Base-by-base conservation (phyloP, 2,113 vertebrate species). In the Gopherus flavomarginatus region DNA sequence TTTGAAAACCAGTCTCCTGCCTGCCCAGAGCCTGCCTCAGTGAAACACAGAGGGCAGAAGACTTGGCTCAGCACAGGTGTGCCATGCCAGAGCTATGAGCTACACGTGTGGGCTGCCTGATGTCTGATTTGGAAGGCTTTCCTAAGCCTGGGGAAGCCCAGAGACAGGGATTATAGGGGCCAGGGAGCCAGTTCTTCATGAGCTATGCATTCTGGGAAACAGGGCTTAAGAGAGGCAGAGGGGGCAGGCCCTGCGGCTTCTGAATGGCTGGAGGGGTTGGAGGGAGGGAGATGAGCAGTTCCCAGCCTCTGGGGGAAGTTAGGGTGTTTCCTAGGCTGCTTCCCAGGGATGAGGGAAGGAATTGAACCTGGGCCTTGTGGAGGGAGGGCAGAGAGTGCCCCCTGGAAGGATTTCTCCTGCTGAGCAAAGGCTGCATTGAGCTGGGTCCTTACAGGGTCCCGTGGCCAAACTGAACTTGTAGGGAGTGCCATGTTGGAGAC, bases 71-170 rank as follows among this genome's bases (percentile, higher is more conserved):
- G 38, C 0, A 14, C 79, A 0, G 2, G 17, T 54, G 59, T 82
- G 93, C 85, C 80, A 96, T 89, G 91, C 90, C 93, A 93, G 59
- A 89, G 81, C 93, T 95, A 95, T 94, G 59, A 96, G 90, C 88
- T 94, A 80, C 96, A 94, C 90, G 56, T 56, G 88, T 69, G 1
- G 3, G 77, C 93, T 96, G 96, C 90, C 35, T 86, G 62, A 21
- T 42, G 24, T 85, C 90, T 80, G 27, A 89, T 89, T 92, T 86
- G 86, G 89, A 31, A 95, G 93, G 94, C 90, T 93, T 92, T 52
- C 52, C 69, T 96, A 96, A 96, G 94, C 88, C 89, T 87, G 87
- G 90, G 92, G 90, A 94, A 95, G 78, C 35, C 92, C 87, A 86
- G 16, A 90, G 85, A 86, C n/a, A 11, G 65, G 84, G 85, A 87